Percentiles rank a stretch among this genome's conserved stretches.
phyloP scores from a whole-genome alignment of 2,888 invertebrate species.

The Pocota personata region DNA sequence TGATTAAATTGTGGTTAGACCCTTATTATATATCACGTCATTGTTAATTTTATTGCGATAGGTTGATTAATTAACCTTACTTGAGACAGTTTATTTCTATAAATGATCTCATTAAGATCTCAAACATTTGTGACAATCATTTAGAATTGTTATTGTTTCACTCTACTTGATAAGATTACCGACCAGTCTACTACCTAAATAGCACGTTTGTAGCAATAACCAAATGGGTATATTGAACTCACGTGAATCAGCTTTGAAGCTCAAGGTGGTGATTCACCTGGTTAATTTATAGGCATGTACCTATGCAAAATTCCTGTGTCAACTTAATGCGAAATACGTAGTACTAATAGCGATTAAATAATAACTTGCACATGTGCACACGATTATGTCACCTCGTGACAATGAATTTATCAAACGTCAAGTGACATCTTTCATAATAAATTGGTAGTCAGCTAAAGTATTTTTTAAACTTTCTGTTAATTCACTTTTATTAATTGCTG shows the following conservation, averaged over 20 bases:
- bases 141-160: neutral
- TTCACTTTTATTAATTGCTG: too few relatives aligned
- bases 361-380: neutral
- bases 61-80: neutral
- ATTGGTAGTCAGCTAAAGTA: neutral
- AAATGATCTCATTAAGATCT: neutral
- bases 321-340: too few relatives aligned
- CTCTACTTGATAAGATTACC: neutral
- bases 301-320: neutral
- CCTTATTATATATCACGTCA: neutral
- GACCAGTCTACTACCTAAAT: neutral
- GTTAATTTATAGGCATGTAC: neutral
- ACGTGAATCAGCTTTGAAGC: neutral
- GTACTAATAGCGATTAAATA: neutral
- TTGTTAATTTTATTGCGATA: neutral
- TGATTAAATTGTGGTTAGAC: neutral
- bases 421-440: neutral
- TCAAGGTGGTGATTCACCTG: neutral
- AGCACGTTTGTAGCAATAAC: neutral
- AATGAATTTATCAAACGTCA: neutral
- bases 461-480: neutral
- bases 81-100: neutral
- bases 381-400: neutral
- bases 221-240: neutral
- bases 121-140: neutral